Evolutionary conservation across 2,797 vertebrate species (phyloP), one percentile per base, ranked within the genome.

Genomic region (Semaprochilodus insignis): DNA sequence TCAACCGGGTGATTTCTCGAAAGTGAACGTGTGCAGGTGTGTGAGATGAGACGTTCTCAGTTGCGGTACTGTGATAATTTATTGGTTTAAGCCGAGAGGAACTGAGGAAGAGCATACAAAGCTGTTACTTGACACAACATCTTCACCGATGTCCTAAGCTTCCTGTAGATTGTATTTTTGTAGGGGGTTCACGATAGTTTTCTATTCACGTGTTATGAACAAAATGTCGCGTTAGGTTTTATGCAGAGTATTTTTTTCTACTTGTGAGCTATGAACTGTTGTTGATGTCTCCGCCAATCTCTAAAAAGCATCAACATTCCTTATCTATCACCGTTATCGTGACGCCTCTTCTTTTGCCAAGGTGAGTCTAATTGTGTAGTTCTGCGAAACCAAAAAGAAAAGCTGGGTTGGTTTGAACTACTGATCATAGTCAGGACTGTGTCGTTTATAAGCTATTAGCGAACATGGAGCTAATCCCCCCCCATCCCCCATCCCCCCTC

Each of bases 41-140:
- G 7, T 21, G 34, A 7, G 19, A 51, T 11, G 52, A 57, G 57
- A 44, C 57, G 36, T 6, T 71, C 62, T 89, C 87, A 81, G 86
- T 91, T 90, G 87, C 91, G 91, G 92, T 94, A 93, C 94, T 95
- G 94, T 94, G 93, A 93, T 95, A 93, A 95, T 93, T 95, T 94
- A 95, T 94, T 94, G 88, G 86, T 84, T 89, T 88, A 88, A 74
- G 81, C 48, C 88, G 81, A 74, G 75, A 76, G 63, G 83, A 91
- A 83, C 88, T 90, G 88, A 81, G 79, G 60, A 85, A 70, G 36
- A 66, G 67, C 36, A 6, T n/a, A 19, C 19, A 91, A 90, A 92
- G 89, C 93, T 94, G 93, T 95, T 95, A 95, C 94, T 94, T 94
- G 94, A 94, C 91, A 87, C 84, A 89, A 88, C 90, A 88, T 90